Evolutionary conservation across 37 sponge, comb jelly and placozoan species (phyloP).

Genomic region (Mnemiopsis leidyi): DNA sequence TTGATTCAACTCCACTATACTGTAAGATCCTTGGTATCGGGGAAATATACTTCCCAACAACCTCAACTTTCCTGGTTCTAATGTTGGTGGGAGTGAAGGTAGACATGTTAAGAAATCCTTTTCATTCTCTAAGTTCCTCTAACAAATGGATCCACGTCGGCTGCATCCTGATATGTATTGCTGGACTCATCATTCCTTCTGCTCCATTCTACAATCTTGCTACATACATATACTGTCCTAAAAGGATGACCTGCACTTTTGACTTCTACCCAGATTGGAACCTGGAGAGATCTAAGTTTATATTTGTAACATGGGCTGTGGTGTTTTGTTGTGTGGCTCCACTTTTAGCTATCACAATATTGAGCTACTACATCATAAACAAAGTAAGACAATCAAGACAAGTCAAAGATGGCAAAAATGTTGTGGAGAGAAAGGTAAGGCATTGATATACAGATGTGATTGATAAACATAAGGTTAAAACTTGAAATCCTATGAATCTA

Average conservation of each 20-base stretch:
- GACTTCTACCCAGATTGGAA: slow-evolving; percentile 60
- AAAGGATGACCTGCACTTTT: slow-evolving; percentile 29
- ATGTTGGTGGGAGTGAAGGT: slow-evolving; percentile 35
- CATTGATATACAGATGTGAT: no score
- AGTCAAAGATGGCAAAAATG: no score
- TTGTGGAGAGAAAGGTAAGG: no score
- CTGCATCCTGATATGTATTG: slow-evolving; percentile 5
- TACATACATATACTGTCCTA: slow-evolving; percentile 54
- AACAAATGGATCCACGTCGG: neutral
- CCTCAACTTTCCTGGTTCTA: slow-evolving; percentile 56
- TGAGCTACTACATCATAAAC: slow-evolving; percentile 1
- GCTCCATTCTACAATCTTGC: slow-evolving; percentile 35
- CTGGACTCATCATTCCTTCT: slow-evolving; percentile 28
- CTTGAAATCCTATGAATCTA: no score
- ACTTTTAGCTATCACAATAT: neutral
- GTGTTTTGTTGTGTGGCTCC: slow-evolving; percentile 58
- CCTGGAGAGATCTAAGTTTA: neutral
- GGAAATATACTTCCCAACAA: slow-evolving; percentile 59
- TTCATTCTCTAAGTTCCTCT: neutral
- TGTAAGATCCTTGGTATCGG: slow-evolving; percentile 32
- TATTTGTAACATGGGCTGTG: neutral
- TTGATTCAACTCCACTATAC: neutral
- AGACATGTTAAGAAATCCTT: slow-evolving; percentile 19
- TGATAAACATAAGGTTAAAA: no score
- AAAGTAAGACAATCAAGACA: no score